Percentiles rank a stretch among this genome's conserved stretches.
These are phyloP conservation scores for Caenorhabditis afra DNA, from an alignment of 2,888 invertebrate species.

Conservation along the genomic window DNA sequence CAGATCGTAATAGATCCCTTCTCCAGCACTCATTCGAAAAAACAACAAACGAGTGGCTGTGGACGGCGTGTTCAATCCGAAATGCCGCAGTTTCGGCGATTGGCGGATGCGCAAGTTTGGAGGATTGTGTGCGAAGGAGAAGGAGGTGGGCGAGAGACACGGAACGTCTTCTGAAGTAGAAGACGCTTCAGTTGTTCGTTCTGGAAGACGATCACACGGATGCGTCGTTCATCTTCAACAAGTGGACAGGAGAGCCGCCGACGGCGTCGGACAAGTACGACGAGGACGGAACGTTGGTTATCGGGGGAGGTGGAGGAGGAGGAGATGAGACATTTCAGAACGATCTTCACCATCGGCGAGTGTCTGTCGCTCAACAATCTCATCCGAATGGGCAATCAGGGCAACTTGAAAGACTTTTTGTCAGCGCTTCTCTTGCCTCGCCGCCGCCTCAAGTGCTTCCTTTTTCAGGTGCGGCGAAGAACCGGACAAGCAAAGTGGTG, in stretches of 20 bases:
- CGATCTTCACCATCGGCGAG: conserved; percentile 41
- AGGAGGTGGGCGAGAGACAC: conserved; percentile 28
- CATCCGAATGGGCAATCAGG: conserved; percentile 9
- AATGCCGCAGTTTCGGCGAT: conserved; percentile 38
- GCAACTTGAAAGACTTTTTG: conserved; percentile 54
- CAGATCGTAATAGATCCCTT: conserved; percentile 3
- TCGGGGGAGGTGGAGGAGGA: not conserved
- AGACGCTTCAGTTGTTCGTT: conserved; percentile 24
- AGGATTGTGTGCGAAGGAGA: conserved; percentile 41
- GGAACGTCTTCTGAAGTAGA: not conserved
- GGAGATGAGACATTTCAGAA: conserved; percentile 14
- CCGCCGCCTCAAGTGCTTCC: conserved; percentile 7
- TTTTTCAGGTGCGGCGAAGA: conserved; percentile 47
- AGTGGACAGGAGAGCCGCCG: conserved; percentile 47
- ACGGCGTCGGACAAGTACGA: conserved; percentile 42
- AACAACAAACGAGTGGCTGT: conserved; percentile 44
- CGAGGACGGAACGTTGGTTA: conserved; percentile 31
- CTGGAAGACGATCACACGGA: conserved; percentile 51
- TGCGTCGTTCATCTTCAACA: conserved; percentile 42
- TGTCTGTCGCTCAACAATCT: conserved; percentile 41
- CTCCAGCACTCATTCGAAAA: conserved; percentile 44
- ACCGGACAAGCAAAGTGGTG: conserved; percentile 41
- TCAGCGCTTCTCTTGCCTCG: conserved; percentile 12
- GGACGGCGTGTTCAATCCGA: conserved; percentile 48
- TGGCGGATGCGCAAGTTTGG: conserved; percentile 54